These are phyloP conservation scores for Dysidea cf. avara DNA, from an alignment of 37 sponge, comb jelly and placozoan genomes.

Conservation along the genomic window DNA sequence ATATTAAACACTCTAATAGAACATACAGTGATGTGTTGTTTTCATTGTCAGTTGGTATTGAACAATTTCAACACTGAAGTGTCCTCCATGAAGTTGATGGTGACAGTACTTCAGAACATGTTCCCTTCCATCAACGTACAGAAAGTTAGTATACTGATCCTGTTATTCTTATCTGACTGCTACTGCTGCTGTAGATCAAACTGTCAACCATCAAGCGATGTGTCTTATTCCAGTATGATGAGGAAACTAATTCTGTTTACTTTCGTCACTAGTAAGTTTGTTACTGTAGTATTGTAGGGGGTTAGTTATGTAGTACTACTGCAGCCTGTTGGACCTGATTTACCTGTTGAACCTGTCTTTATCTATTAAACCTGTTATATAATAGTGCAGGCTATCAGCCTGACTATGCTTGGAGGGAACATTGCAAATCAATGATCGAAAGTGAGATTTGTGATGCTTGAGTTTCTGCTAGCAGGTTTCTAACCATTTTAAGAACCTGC, in stretches of 20 bases:
- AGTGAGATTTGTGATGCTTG: too few species aligned
- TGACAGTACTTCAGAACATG: constrained; percentile 80
- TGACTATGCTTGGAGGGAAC: too few species aligned
- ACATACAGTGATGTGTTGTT: neutral
- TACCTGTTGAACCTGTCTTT: too few species aligned
- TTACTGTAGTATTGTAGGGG: neutral
- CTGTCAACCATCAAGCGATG: constrained; percentile 66
- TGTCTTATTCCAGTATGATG: constrained; percentile 58
- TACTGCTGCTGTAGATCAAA: constrained; percentile 57
- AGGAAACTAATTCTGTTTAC: constrained; percentile 46
- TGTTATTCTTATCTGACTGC: constrained; percentile 3
- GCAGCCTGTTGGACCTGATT: too few species aligned
- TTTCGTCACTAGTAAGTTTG: constrained; percentile 81
- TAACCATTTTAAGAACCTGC: too few species aligned
- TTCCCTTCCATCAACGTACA: constrained; percentile 75
- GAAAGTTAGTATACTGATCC: constrained; percentile 30
- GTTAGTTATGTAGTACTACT: too few species aligned
- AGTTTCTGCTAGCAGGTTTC: too few species aligned
- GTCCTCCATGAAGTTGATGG: constrained; percentile 38
- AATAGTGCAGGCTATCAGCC: too few species aligned
- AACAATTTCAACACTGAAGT: constrained; percentile 49
- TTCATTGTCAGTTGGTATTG: constrained; percentile 39
- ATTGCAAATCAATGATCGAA: too few species aligned
- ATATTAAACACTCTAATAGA: neutral
- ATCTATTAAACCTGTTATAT: too few species aligned